These are phyloP conservation scores for Pandion haliaetus DNA, from an alignment of 2,113 vertebrate genomes.

Conservation along the genomic window DNA sequence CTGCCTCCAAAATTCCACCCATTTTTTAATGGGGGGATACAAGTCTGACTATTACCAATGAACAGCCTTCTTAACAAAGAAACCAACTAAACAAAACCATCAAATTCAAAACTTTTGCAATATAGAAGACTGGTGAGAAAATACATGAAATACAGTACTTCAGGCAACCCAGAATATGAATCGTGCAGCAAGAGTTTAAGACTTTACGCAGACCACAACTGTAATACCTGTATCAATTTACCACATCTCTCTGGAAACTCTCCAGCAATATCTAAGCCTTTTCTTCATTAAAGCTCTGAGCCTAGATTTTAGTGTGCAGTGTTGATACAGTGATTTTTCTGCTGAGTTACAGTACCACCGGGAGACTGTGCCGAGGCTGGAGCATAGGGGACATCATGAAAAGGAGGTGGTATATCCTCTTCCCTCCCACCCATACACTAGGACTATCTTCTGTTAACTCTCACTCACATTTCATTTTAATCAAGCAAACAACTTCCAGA, in stretches of 20 bases:
- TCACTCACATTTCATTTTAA: background rate
- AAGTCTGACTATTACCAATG: background rate
- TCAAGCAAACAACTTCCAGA: background rate
- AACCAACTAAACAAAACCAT: background rate
- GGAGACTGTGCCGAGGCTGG: background rate
- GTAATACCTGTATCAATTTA: background rate
- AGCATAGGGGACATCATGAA: background rate
- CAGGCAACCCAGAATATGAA: background rate
- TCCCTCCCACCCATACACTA: background rate
- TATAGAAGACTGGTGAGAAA: background rate
- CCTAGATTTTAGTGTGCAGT: background rate
- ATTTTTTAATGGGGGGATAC: accelerated
- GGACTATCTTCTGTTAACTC: background rate
- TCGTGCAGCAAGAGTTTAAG: background rate
- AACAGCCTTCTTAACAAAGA: background rate
- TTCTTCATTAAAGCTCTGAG: background rate
- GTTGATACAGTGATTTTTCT: background rate
- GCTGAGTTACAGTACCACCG: background rate
- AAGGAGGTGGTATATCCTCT: background rate
- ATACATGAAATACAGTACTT: background rate
- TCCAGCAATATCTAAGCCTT: background rate
- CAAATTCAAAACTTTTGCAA: background rate
- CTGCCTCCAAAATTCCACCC: background rate
- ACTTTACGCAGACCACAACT: background rate
- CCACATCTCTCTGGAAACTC: background rate